Base-by-base conservation (phyloP, 2,113 vertebrate genomes). In the Cottus gobio region DNA sequence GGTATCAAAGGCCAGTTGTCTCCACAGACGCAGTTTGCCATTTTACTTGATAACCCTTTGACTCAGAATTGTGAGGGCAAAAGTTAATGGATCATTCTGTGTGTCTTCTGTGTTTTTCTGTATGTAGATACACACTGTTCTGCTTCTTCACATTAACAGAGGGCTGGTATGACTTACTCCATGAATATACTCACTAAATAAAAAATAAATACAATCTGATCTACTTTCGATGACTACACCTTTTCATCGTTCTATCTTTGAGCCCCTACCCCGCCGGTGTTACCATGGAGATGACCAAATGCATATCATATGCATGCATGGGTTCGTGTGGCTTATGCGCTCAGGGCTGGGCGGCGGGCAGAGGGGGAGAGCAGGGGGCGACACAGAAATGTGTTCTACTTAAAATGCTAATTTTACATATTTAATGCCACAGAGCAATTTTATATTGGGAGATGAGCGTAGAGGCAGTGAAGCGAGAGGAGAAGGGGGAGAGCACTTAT, bases 241-340 rank as follows among this genome's bases (percentile, higher is more conserved):
- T 95, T 94, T 91, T 92, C 83, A 90, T 92, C 87, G 0, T 61
- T 89, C 89, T 67, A 71, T 82, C 71, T 44, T 73, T 0, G 1
- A 60, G 62, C 44, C 75, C 76, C 79, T 75, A 68, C 85, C 86
- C 75, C 85, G 83, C 62, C 60, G 75, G 75, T 61, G 95, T 96
- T 96, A 93, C 94, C 94, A 96, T 96, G 95, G 95, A 93, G 95
- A 95, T 95, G 96, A 94, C 95, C 95, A 95, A 95, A 95, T 95
- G 95, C 95, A 95, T 92, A 90, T 96, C 91, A 93, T 95, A 96
- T 80, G 95, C 96, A 95, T 96, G 96, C 95, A 93, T 96, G 95
- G 85, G 83, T 94, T 90, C 93, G 91, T 89, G 91, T 94, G 81
- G 79, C 85, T 90, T 89, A 84, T 86, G 88, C 13, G 95, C 95